A percentile compares a stretch with the other conserved stretches of the same genome.
phyloP scores from a whole-genome alignment of 1,140 invertebrate species.

The Thaumatotibia leucotreta region DNA sequence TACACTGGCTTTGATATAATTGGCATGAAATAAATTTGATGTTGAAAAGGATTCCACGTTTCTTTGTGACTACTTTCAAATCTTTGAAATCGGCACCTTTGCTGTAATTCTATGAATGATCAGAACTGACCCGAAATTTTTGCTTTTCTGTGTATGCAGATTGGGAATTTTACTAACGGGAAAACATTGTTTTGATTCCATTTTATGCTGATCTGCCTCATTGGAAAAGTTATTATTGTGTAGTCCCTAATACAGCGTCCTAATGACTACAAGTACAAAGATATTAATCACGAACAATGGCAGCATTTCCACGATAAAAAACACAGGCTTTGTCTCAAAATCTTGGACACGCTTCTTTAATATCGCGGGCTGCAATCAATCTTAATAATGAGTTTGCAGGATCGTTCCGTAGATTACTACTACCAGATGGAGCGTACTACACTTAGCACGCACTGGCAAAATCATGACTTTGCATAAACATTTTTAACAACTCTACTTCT shows the following conservation, averaged over 20 bases:
- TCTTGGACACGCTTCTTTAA: constrained; percentile 2
- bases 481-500: no score
- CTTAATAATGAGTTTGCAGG: constrained; percentile 7
- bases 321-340: neutral
- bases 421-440: neutral
- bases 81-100: no score
- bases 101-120: no score
- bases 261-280: neutral
- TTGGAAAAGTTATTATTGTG: neutral
- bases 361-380: neutral
- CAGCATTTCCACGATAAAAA: neutral
- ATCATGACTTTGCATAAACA: no score
- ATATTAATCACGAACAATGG: neutral
- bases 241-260: neutral
- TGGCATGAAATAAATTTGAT: no score
- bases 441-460: neutral
- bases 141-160: no score
- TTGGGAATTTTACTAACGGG: no score
- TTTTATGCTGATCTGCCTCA: neutral
- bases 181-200: neutral
- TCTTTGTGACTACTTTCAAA: no score
- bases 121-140: no score
- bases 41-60: no score
- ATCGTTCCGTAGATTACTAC: neutral
- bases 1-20: no score